Evolutionary conservation across 1,140 invertebrate genomes (phyloP), one percentile per base, ranked within the genome.

Genomic region (Euglossa dilemma): DNA sequence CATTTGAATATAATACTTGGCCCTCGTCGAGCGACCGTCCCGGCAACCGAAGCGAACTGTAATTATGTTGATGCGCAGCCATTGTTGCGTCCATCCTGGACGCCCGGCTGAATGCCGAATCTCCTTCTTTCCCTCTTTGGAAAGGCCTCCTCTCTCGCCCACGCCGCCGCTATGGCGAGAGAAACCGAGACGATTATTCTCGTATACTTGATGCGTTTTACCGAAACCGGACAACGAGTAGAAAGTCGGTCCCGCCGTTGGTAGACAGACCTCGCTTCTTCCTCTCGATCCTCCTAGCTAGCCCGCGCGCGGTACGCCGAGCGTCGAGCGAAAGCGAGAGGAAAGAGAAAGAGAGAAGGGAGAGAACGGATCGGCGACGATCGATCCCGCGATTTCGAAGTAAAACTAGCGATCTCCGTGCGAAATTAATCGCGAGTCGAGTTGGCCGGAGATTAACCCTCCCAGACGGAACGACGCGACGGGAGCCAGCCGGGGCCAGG

Each of bases 1-100:
- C 89, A 94, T 93, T 93, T 93, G 93, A 93, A 93, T 93, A 93
- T 94, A 93, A 93, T 94, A 90, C 93, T 89, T 90, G 90, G 90
- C 86, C 87, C 89, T 88, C 85, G 88, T 87, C 87, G 89, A 87
- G 85, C 89, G 87, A 66, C 81, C 77, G 77, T 81, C 80, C 75
- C 72, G 84, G 73, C 74, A 88, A 88, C 87, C 86, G 84, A 91
- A 91, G 91, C 89, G 90, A 92, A 91, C 92, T 93, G 92, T 92
- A 94, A 93, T 93, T 93, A 93, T 93, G 93, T 92, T 93, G 92
- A 93, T 93, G 91, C 89, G 90, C 89, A 64, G 85, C 87, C 86
- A 93, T 91, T 91, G 92, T 91, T 85, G 79, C 71, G 82, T 84
- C 84, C 86, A 87, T 89, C 73, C 72, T 85, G 86, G 83, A 86